phyloP scores from a whole-genome alignment of 2,113 vertebrate species.

The Anoura caudifer region DNA sequence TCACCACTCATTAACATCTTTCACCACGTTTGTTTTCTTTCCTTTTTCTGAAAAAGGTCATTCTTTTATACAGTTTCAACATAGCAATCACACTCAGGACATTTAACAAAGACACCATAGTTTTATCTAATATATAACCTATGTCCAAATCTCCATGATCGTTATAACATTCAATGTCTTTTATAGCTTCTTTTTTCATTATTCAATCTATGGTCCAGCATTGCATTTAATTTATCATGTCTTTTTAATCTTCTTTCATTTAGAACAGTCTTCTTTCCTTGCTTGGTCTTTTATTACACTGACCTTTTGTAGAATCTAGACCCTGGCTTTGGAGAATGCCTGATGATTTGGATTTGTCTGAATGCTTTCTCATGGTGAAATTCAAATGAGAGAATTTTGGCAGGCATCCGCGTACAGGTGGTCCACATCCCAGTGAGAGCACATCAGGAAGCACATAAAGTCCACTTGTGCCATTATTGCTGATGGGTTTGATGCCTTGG shows the following conservation, averaged over 20 bases:
- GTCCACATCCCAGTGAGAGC: neutral
- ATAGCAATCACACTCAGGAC: neutral
- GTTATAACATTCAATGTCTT: neutral
- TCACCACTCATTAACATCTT: neutral
- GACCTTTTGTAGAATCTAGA: neutral
- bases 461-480: neutral
- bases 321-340: neutral
- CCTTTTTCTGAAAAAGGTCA: neutral
- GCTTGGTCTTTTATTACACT: neutral
- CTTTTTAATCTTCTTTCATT: slow-evolving; percentile 3
- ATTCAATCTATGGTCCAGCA: neutral
- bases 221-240: neutral
- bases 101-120: neutral
- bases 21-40: slow-evolving; percentile 21
- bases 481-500: neutral
- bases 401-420: too few species aligned
- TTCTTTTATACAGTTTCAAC: neutral
- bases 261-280: neutral
- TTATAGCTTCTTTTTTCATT: neutral
- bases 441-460: neutral
- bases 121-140: neutral
- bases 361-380: neutral
- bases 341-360: neutral
- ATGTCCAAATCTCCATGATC: neutral
- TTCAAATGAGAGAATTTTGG: neutral